A percentile compares a stretch with the other conserved stretches of the same genome.
Conservation (phyloP, 2,888 invertebrate species). For the Seladonia tumulorum region DNA sequence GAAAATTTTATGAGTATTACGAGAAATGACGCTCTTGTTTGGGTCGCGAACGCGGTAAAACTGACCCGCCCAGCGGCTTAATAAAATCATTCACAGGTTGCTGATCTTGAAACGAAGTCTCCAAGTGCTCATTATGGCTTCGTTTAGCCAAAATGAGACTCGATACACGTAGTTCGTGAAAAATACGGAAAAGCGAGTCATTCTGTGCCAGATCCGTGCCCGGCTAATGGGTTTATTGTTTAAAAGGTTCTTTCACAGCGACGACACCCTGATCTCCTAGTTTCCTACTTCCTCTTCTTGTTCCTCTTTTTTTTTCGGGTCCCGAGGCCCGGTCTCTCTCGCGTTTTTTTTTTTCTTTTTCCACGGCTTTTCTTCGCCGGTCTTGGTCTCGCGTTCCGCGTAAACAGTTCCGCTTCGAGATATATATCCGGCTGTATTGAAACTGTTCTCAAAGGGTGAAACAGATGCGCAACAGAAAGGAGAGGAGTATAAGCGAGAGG, state of each 20-base stretch:
- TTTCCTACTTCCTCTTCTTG: background rate
- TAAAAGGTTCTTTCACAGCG: background rate
- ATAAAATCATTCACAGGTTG: background rate
- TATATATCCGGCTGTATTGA: constrained; percentile 48
- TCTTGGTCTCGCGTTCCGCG: background rate
- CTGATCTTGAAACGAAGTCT: background rate
- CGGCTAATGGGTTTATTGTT: background rate
- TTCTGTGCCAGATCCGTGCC: background rate
- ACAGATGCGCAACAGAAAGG: constrained; percentile 48
- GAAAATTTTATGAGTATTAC: no score
- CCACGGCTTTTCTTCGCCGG: background rate
- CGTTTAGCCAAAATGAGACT: background rate
- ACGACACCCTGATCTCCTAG: background rate
- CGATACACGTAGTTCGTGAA: background rate
- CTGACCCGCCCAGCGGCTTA: no score
- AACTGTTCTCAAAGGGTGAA: constrained; percentile 50
- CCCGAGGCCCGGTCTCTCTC: constrained; percentile 1
- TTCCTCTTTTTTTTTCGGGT: background rate
- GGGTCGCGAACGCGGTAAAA: no score
- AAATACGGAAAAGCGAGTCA: background rate
- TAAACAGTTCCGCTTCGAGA: constrained; percentile 46
- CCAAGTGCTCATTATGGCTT: background rate
- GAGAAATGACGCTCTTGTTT: no score
- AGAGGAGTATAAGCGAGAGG: background rate
- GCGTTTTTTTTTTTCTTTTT: background rate